phyloP scores from a whole-genome alignment of 2,797 vertebrate species.

The Melanogrammus aeglefinus region DNA sequence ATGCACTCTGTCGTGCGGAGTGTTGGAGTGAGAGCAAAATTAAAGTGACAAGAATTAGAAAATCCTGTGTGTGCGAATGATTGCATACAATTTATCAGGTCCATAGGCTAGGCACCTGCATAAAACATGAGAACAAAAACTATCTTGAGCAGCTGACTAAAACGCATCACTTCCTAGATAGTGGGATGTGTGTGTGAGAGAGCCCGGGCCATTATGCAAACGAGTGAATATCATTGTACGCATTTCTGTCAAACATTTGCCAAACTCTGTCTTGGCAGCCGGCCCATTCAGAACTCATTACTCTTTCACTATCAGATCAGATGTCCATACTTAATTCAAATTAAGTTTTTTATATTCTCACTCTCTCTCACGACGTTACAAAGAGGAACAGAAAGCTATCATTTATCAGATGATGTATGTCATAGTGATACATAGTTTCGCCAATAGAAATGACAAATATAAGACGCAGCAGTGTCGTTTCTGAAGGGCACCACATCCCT shows the following conservation, averaged over 20 bases:
- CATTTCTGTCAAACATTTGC: constrained; percentile 3
- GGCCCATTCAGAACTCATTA: constrained; percentile 15
- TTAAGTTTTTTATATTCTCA: background rate
- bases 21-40: background rate
- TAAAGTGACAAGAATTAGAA: constrained; percentile 13
- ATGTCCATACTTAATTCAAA: constrained; percentile 7
- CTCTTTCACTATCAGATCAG: constrained; percentile 11
- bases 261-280: constrained; percentile 8
- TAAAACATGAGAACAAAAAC: constrained; percentile 5
- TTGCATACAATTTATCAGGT: background rate
- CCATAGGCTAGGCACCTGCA: constrained; percentile 3
- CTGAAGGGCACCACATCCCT: background rate
- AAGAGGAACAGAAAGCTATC: background rate
- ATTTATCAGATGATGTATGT: constrained; percentile 6
- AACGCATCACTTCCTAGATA: background rate
- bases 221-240: background rate
- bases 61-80: background rate
- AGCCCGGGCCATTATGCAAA: background rate
- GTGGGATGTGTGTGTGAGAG: background rate
- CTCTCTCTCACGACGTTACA: background rate
- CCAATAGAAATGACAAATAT: background rate
- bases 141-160: constrained; percentile 8
- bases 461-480: background rate
- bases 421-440: background rate
- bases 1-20: background rate